Percentiles rank a stretch among this genome's conserved stretches.
Conservation (phyloP, 2,888 invertebrate species). For the Eristalinus aeneus region DNA sequence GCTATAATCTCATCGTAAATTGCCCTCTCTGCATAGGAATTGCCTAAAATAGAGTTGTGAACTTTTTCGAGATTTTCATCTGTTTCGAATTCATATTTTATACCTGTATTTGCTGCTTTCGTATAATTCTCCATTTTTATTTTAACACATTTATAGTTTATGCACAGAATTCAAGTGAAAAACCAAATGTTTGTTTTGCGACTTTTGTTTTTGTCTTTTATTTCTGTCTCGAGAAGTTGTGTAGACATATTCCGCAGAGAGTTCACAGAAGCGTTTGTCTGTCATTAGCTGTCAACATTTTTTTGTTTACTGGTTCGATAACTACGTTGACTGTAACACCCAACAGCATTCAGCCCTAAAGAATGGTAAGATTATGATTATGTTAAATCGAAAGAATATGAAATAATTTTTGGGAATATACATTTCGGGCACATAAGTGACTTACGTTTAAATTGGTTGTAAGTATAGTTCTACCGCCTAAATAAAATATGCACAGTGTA, state of each 20-base stretch:
- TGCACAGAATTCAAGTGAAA: slow-evolving; percentile 9
- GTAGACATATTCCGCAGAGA: not conserved
- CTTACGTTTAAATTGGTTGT: too few relatives aligned
- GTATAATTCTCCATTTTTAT: slow-evolving; percentile 21
- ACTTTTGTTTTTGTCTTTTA: slow-evolving; percentile 43
- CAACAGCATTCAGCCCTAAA: not conserved
- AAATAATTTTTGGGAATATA: not conserved
- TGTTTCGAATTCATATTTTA: not conserved
- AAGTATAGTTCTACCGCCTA: too few relatives aligned
- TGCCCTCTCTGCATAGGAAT: slow-evolving; percentile 26
- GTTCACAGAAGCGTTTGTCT: not conserved
- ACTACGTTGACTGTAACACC: not conserved
- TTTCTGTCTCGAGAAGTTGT: slow-evolving; percentile 6
- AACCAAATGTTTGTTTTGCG: slow-evolving; percentile 36
- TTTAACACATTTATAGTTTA: not conserved
- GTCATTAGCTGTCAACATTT: slow-evolving; percentile 3
- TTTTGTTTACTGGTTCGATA: not conserved
- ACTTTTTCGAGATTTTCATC: not conserved
- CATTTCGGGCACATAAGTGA: too few relatives aligned
- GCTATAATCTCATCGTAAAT: slow-evolving; percentile 56
- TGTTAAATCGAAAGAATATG: not conserved
- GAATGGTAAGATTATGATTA: not conserved
- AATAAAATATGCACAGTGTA: too few relatives aligned
- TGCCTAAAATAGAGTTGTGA: slow-evolving; percentile 6
- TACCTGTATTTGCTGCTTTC: slow-evolving; percentile 8